Conservation (phyloP, 2,888 invertebrate genomes). For the Encarsia formosa region DNA sequence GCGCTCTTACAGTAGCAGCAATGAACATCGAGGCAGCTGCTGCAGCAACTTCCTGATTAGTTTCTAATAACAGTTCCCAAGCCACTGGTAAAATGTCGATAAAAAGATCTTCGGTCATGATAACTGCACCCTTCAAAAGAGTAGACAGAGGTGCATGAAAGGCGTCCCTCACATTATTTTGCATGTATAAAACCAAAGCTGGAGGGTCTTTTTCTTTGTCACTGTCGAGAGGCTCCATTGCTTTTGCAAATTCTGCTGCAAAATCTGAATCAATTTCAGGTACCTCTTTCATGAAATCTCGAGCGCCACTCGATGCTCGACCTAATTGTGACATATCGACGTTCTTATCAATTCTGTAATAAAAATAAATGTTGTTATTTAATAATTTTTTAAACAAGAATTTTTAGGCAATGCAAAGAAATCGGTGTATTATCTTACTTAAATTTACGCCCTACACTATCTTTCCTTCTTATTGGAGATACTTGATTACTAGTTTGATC, state of each 20-base stretch:
- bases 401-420: background rate
- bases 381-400: background rate
- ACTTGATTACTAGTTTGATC: slow-evolving; percentile 76
- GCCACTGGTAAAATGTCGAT: slow-evolving; percentile 85
- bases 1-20: slow-evolving; percentile 86
- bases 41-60: slow-evolving; percentile 82
- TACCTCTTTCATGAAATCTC: slow-evolving; percentile 56
- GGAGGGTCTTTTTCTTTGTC: slow-evolving; percentile 58
- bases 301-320: slow-evolving; percentile 49
- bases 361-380: background rate
- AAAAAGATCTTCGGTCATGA: slow-evolving; percentile 83
- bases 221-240: slow-evolving; percentile 43
- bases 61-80: slow-evolving; percentile 91
- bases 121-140: slow-evolving; percentile 84
- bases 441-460: slow-evolving; percentile 68
- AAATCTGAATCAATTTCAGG: slow-evolving; percentile 54
- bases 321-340: slow-evolving; percentile 54
- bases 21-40: slow-evolving; percentile 88
- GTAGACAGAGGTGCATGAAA: slow-evolving; percentile 87
- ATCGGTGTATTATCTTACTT: slow-evolving; percentile 56
- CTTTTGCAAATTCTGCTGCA: slow-evolving; percentile 43
- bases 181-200: slow-evolving; percentile 75
- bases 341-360: slow-evolving; percentile 53
- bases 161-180: slow-evolving; percentile 77
- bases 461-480: slow-evolving; percentile 74